Percentiles rank a stretch among this genome's conserved stretches.
These are phyloP conservation scores for Microchirus variegatus DNA, from an alignment of 2,797 vertebrate species.

Conservation along the genomic window DNA sequence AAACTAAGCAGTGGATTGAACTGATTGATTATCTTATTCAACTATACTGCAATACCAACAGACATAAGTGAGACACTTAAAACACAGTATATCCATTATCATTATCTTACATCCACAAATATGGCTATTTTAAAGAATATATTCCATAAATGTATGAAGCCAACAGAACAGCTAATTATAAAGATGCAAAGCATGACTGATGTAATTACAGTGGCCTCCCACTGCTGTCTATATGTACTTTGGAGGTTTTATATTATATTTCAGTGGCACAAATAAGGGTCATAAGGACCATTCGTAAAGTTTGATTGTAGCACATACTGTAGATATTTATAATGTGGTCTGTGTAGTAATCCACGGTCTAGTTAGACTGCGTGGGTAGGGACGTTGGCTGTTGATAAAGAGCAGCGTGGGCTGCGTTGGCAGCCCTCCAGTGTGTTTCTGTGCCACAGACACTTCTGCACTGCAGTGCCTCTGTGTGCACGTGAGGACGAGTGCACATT, in stretches of 20 bases:
- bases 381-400: conserved; percentile 32
- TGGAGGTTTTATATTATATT: background rate
- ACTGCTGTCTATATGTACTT: conserved; percentile 3
- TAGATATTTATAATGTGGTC: conserved; percentile 3
- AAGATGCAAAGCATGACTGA: background rate
- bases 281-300: background rate
- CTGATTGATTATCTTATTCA: too few relatives aligned
- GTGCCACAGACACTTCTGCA: conserved; percentile 52
- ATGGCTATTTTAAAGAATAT: background rate
- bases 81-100: background rate
- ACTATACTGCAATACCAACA: background rate
- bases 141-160: background rate
- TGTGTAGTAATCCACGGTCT: conserved; percentile 25
- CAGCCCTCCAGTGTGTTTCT: conserved; percentile 45
- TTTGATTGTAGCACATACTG: conserved; percentile 6
- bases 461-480: conserved; percentile 53
- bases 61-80: background rate
- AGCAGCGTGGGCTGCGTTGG: conserved; percentile 49
- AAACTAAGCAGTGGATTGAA: too few relatives aligned
- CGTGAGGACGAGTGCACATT: conserved; percentile 67
- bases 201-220: conserved; percentile 3
- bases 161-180: background rate
- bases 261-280: background rate
- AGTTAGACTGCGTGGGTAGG: conserved; percentile 23
- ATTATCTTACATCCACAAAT: background rate